A percentile compares a stretch with the other conserved stretches of the same genome.
phyloP scores from a whole-genome alignment of 2,113 vertebrate species.

The Gallinago undulata region DNA sequence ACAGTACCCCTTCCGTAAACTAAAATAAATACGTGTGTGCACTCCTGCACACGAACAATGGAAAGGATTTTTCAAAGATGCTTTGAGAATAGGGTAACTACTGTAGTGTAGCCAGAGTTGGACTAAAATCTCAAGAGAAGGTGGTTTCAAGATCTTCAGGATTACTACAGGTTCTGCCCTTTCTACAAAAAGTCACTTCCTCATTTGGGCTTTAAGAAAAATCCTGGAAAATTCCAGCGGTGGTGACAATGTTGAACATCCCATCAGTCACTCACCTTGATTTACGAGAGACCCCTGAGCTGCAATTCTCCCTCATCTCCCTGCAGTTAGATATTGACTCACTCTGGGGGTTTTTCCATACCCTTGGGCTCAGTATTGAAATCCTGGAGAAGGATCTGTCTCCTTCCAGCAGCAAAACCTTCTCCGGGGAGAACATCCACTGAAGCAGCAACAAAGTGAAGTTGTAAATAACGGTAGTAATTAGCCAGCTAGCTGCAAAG shows the following conservation, averaged over 20 bases:
- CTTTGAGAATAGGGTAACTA: background rate
- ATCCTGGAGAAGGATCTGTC: accelerated
- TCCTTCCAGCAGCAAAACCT: background rate
- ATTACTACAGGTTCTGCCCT: background rate
- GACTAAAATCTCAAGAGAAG: background rate
- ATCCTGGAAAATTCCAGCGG: background rate
- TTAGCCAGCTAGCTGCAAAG: background rate
- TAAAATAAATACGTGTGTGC: no score
- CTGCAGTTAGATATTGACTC: background rate
- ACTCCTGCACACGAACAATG: background rate
- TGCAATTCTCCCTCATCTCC: background rate
- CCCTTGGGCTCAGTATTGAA: accelerated
- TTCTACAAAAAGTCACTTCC: background rate
- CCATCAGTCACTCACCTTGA: accelerated
- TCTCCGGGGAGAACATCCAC: background rate
- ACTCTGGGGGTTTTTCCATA: accelerated
- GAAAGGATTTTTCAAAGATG: background rate
- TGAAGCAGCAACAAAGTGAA: background rate
- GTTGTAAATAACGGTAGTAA: background rate
- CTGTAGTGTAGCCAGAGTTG: background rate
- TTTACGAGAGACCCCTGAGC: background rate
- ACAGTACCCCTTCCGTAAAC: background rate
- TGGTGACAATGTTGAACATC: accelerated
- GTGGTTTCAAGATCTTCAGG: background rate
- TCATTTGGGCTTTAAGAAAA: background rate